Conservation (phyloP, 1,140 invertebrate genomes). For the Scaptomyza pallida region DNA sequence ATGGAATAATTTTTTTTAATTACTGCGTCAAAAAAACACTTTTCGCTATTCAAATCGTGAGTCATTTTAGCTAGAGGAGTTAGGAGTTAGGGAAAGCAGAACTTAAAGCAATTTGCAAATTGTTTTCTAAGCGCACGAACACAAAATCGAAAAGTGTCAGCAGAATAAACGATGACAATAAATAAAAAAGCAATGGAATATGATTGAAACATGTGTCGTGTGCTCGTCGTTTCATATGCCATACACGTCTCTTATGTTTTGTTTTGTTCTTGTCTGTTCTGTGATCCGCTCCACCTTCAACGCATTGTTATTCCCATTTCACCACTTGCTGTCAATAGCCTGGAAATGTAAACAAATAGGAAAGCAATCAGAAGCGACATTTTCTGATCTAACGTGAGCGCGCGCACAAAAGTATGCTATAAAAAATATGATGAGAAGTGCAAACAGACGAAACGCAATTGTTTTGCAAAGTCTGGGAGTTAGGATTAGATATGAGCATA, state of each 20-base stretch:
- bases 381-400: slow-evolving; percentile 65
- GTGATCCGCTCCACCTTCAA: neutral
- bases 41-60: slow-evolving; percentile 34
- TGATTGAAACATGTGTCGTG: slow-evolving; percentile 79
- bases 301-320: slow-evolving; percentile 47
- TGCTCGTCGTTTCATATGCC: slow-evolving; percentile 69
- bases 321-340: slow-evolving; percentile 64
- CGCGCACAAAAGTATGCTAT: slow-evolving; percentile 72
- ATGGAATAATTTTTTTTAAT: slow-evolving; percentile 58
- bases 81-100: neutral
- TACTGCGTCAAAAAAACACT: slow-evolving; percentile 68
- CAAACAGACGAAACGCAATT: slow-evolving; percentile 33
- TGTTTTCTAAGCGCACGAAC: slow-evolving; percentile 71
- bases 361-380: slow-evolving; percentile 77
- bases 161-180: slow-evolving; percentile 80
- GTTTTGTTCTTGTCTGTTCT: neutral
- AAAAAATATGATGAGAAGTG: slow-evolving; percentile 70
- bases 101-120: slow-evolving; percentile 78
- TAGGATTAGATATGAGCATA: slow-evolving; percentile 5
- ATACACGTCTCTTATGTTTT: slow-evolving; percentile 57
- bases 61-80: slow-evolving; percentile 37
- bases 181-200: slow-evolving; percentile 81
- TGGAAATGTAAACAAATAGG: slow-evolving; percentile 76
- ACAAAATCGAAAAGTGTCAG: slow-evolving; percentile 65
- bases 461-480: slow-evolving; percentile 4